Percentiles rank a stretch among this genome's conserved stretches.
phyloP scores from a whole-genome alignment of 2,113 vertebrate genomes.

The Corythaixoides concolor region DNA sequence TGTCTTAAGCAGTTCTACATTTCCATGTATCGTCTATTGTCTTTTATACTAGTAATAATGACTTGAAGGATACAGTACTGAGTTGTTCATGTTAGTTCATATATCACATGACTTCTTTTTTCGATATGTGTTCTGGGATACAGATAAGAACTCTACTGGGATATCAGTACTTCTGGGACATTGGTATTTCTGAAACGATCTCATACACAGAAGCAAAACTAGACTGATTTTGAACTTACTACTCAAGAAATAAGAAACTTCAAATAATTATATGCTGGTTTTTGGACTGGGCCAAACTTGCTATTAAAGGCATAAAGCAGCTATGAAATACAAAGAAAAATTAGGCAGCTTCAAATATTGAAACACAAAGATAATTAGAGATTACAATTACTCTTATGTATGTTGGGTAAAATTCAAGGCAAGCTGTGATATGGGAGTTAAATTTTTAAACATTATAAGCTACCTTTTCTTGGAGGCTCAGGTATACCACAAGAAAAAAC shows the following conservation, averaged over 20 bases:
- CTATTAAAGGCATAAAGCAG: neutral
- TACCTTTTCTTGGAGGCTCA: neutral
- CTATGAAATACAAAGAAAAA: neutral
- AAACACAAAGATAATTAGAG: neutral
- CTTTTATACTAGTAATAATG: neutral
- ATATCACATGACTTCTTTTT: neutral
- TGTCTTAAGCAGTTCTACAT: neutral
- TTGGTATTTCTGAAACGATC: neutral
- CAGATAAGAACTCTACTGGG: neutral
- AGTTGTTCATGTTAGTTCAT: neutral
- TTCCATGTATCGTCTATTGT: neutral
- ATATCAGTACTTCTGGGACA: neutral
- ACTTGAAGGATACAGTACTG: neutral
- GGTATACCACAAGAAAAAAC: neutral
- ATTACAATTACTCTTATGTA: neutral
- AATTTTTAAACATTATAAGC: neutral
- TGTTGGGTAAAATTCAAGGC: neutral
- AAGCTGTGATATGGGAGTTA: neutral
- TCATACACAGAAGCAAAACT: neutral
- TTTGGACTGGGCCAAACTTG: neutral
- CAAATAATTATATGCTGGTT: neutral
- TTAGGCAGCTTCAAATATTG: neutral
- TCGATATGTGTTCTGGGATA: neutral
- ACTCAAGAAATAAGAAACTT: neutral
- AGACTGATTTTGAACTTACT: neutral